Evolutionary conservation across 2,888 invertebrate genomes (phyloP).

Genomic region (Drosophila formosana): DNA sequence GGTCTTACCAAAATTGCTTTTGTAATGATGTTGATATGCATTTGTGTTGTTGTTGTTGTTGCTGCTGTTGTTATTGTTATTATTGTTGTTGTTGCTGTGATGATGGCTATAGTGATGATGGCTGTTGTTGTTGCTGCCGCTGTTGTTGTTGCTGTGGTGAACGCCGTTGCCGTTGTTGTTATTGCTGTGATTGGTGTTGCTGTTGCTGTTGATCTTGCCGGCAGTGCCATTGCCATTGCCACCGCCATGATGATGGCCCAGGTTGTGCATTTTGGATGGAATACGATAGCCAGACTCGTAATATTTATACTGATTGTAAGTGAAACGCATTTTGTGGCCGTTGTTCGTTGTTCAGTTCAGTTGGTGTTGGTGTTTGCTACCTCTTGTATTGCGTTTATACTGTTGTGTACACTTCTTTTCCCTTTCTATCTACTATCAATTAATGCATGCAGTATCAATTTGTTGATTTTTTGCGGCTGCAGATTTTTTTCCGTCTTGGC

Average conservation of each 20-base stretch:
- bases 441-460: conserved; percentile 21
- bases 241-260: conserved; percentile 57
- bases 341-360: not conserved
- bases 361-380: not conserved
- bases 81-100: conserved; percentile 36
- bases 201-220: conserved; percentile 49
- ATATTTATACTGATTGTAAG: conserved; percentile 85
- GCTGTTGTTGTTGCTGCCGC: conserved; percentile 31
- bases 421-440: not conserved
- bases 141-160: conserved; percentile 16
- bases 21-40: conserved; percentile 79
- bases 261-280: conserved; percentile 83
- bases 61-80: conserved; percentile 27
- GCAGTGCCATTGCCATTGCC: conserved; percentile 26
- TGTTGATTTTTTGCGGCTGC: conserved; percentile 12
- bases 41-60: conserved; percentile 56
- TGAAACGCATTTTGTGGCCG: conserved; percentile 82
- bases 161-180: conserved; percentile 28
- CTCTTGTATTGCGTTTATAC: conserved; percentile 12
- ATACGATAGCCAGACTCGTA: conserved; percentile 84
- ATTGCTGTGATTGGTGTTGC: conserved; percentile 32
- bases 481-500: conserved; percentile 18
- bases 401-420: conserved; percentile 14
- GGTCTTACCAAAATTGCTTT: conserved; percentile 84
- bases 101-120: conserved; percentile 29